Percentiles rank a stretch among this genome's conserved stretches.
phyloP scores from a whole-genome alignment of 2,113 vertebrate genomes.

The Leucoraja erinaceus region DNA sequence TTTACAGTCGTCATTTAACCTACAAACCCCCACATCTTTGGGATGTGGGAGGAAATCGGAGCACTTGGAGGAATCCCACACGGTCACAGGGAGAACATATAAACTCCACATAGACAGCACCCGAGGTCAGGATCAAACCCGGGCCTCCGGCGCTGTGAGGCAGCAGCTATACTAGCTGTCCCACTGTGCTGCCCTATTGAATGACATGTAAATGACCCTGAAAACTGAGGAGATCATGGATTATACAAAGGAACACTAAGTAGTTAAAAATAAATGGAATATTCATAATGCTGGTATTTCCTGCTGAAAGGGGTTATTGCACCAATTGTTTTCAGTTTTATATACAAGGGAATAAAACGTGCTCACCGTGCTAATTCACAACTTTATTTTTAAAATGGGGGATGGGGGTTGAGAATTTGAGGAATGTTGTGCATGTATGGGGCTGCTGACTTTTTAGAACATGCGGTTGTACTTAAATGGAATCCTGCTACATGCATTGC shows the following conservation, averaged over 20 bases:
- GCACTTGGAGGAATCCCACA: no score
- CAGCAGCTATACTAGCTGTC: no score
- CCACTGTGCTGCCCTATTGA: neutral
- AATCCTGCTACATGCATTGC: neutral
- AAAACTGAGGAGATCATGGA: neutral
- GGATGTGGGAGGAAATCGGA: no score
- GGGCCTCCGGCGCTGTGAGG: no score
- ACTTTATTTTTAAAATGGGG: neutral
- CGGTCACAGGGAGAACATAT: no score
- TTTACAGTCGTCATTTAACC: no score
- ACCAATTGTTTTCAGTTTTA: neutral
- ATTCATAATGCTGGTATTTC: neutral
- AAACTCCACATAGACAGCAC: no score
- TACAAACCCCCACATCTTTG: no score
- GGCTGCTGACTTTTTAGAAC: neutral
- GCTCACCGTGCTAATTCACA: neutral
- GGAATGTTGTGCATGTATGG: neutral
- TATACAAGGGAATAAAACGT: neutral
- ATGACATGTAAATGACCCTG: neutral
- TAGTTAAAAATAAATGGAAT: neutral
- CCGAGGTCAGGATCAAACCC: no score
- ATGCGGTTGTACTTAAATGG: constrained; percentile 1
- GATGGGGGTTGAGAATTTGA: neutral
- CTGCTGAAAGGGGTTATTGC: neutral
- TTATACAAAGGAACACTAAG: neutral